Evolutionary conservation across 2,797 vertebrate species (phyloP).

Genomic region (Chloroceryle inda): DNA sequence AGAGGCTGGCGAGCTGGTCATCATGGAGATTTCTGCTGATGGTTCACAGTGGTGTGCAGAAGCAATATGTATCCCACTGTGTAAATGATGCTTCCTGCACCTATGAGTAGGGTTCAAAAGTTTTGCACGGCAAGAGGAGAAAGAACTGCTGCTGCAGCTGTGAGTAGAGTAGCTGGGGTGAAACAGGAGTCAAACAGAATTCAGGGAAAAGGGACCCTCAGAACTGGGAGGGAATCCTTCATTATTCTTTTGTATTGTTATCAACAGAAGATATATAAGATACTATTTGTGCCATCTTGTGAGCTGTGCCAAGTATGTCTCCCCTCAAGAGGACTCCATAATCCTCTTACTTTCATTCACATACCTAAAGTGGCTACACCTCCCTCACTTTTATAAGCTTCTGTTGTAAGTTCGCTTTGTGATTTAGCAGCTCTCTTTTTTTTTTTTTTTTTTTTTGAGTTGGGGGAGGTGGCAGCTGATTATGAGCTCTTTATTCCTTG

Average conservation of each 20-base stretch:
- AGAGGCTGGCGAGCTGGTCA: conserved; percentile 62
- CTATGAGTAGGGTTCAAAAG: background rate
- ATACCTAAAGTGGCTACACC: background rate
- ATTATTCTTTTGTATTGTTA: background rate
- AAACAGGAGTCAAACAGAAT: background rate
- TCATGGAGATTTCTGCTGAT: conserved; percentile 51
- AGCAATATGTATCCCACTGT: conserved; percentile 68
- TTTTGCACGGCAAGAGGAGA: conserved; percentile 2
- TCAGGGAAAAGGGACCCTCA: background rate
- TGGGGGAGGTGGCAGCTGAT: background rate
- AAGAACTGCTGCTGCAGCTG: background rate
- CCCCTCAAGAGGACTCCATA: background rate
- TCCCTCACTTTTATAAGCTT: conserved; percentile 42
- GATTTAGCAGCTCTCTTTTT: background rate
- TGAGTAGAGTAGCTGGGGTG: background rate
- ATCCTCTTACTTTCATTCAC: conserved; percentile 61
- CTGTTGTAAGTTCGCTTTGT: background rate
- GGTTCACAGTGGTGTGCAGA: conserved; percentile 72
- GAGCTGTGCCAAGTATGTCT: conserved; percentile 1
- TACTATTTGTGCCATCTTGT: background rate
- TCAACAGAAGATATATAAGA: background rate
- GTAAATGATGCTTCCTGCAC: conserved; percentile 60
- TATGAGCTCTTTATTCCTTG: background rate
- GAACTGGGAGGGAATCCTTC: background rate
- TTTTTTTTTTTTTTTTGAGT: background rate